Conservation (phyloP, 2,797 vertebrate species). For the Eremophila alpestris region DNA sequence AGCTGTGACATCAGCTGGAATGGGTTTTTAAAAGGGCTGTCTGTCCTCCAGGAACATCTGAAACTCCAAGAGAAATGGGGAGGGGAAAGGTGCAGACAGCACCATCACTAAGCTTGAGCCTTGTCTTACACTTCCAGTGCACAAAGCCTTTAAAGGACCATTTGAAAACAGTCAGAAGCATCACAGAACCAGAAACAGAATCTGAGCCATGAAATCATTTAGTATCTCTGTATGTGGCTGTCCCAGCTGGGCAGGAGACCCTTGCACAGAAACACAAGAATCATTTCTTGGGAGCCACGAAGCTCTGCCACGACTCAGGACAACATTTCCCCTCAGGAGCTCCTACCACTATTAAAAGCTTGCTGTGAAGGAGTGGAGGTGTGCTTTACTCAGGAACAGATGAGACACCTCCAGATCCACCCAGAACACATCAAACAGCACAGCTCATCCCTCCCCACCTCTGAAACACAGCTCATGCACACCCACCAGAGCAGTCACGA, state of each 20-base stretch:
- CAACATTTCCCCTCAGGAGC: neutral
- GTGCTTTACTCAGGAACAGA: neutral
- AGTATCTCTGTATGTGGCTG: rapidly evolving
- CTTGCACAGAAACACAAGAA: neutral
- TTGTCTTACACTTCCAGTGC: neutral
- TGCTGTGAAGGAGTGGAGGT: neutral
- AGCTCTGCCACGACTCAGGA: neutral
- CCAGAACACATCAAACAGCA: neutral
- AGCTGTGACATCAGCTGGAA: neutral
- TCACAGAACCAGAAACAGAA: neutral
- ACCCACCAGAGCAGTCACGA: neutral
- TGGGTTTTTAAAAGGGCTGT: neutral
- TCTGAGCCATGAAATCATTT: neutral
- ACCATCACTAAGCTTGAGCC: neutral
- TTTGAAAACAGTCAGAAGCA: neutral
- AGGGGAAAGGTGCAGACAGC: neutral
- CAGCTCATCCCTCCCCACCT: neutral
- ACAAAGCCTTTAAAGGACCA: neutral
- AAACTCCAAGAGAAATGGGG: neutral
- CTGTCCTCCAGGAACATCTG: neutral
- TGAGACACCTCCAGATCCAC: neutral
- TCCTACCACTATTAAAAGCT: neutral
- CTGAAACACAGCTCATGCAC: neutral
- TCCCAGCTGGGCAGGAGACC: neutral
- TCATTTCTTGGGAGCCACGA: neutral